A percentile compares a stretch with the other conserved stretches of the same genome.
Evolutionary conservation across 37 sponge, comb jelly and placozoan species (phyloP).

Genomic region (Beroe forskalii): DNA sequence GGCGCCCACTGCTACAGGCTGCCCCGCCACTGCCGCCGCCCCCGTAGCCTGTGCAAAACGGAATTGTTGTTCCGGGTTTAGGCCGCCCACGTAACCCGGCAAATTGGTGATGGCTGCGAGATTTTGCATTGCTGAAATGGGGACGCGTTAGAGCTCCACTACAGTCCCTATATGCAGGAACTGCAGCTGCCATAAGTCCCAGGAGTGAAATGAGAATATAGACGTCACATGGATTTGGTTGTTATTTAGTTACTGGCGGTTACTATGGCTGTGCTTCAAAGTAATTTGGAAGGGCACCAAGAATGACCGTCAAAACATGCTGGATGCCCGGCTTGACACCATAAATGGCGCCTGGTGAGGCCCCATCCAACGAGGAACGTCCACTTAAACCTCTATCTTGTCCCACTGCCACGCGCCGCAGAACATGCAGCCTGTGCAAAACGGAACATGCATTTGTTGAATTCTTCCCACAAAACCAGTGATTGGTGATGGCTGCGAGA

Average conservation of each 20-base stretch:
- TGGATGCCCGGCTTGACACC: slow-evolving; percentile 44
- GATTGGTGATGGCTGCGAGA: slow-evolving; percentile 53
- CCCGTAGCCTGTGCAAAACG: slow-evolving; percentile 48
- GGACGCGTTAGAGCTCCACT: not conserved
- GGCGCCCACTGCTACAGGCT: not conserved
- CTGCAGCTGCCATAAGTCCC: not conserved
- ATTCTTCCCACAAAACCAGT: slow-evolving; percentile 6
- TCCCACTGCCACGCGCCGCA: too few relatives aligned
- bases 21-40: slow-evolving; percentile 27
- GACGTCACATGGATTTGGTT: too few relatives aligned
- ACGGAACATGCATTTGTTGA: slow-evolving; percentile 21
- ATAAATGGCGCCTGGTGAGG: too few relatives aligned
- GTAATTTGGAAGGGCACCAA: slow-evolving; percentile 55
- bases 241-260: too few relatives aligned
- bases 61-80: slow-evolving; percentile 57
- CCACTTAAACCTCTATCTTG: too few relatives aligned
- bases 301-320: not conserved
- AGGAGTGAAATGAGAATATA: not conserved
- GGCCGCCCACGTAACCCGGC: slow-evolving; percentile 52
- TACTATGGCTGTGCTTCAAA: too few relatives aligned
- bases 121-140: slow-evolving; percentile 57
- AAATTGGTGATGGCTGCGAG: slow-evolving; percentile 57
- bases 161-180: too few relatives aligned
- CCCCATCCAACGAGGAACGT: too few relatives aligned
- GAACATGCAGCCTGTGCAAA: slow-evolving; percentile 18